phyloP scores from a whole-genome alignment of 1,140 invertebrate species.

The Megalonaias nervosa region DNA sequence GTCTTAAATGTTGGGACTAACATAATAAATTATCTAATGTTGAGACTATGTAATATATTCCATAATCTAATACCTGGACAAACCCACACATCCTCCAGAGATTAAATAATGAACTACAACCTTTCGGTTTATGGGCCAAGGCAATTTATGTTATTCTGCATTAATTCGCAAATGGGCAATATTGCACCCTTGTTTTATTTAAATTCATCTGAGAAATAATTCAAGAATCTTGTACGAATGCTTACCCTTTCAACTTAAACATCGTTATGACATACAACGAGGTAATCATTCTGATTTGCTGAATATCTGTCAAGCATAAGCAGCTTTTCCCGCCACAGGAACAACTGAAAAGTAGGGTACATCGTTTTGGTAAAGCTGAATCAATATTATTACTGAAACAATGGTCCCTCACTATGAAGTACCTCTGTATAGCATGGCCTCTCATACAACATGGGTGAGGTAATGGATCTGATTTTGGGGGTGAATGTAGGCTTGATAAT shows the following conservation, averaged over 20 bases:
- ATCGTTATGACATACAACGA: constrained; percentile 57
- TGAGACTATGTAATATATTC: too few relatives aligned
- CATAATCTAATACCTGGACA: too few relatives aligned
- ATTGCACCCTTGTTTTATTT: background rate
- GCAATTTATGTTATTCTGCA: too few relatives aligned
- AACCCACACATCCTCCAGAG: too few relatives aligned
- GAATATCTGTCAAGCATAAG: constrained; percentile 41
- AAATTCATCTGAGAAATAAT: constrained; percentile 1
- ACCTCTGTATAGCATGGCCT: background rate
- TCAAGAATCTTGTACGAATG: constrained; percentile 1
- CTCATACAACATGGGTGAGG: background rate
- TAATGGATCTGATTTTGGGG: background rate
- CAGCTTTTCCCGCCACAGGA: constrained; percentile 61
- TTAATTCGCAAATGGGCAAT: too few relatives aligned
- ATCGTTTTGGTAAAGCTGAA: background rate
- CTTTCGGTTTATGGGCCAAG: too few relatives aligned
- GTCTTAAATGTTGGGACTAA: too few relatives aligned
- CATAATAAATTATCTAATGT: too few relatives aligned
- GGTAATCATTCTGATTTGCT: constrained; percentile 64
- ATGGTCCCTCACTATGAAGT: background rate
- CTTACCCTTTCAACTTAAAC: constrained; percentile 62
- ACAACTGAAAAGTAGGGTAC: constrained; percentile 52
- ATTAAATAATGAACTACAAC: too few relatives aligned
- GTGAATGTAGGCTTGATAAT: background rate
- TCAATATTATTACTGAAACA: constrained; percentile 1